Base-by-base conservation (phyloP, 1,140 invertebrate genomes). In the Lanistes nyassanus region DNA sequence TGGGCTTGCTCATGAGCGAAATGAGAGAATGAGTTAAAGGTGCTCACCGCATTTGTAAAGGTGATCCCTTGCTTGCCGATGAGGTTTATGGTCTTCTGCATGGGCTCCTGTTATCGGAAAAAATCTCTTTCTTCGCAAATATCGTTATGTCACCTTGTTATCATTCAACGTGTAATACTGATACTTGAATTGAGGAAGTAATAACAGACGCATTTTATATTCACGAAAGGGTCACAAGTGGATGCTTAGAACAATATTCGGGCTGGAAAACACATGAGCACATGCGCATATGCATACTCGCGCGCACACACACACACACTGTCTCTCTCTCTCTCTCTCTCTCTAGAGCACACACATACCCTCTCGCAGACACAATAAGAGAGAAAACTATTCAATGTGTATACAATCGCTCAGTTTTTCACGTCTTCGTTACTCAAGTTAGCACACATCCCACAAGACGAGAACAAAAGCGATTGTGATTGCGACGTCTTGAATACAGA, bases 41-140 rank as follows among this genome's bases (percentile, higher is more conserved):
- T 34, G 89, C 92, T 92, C 91, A 94, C 94, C 78, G 93, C 93
- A 88, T 95, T 94, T 9, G 87, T 88, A 86, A 94, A 95, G 16
- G 91, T 92, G 6, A 92, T 91, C 42, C 94, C 94, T 76, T 91
- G 82, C 70, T 91, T 88, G 11, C 87, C 92, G 81, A 95, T 91
- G 47, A 93, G 88, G 74, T 92, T 87, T 74, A 88, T 85, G 1
- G 93, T 93, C 81, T 92, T 92, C 80, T 87, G 88, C 91, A 95
- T 91, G 23, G 94, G 93, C 29, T 85, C 90, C 93, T 94, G 90
- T 80, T 91, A 91, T 60, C 79, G 26, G 34, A 55, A 16, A n/a
- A n/a, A n/a, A n/a, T n/a, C n/a, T n/a, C n/a, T n/a, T 47, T 13
- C 19, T 47, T 47, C 19, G 42, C 42, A 3, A 13, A 47, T 2